Base-by-base conservation (phyloP, 2,888 invertebrate genomes). In the Tetanocera ferruginea region DNA sequence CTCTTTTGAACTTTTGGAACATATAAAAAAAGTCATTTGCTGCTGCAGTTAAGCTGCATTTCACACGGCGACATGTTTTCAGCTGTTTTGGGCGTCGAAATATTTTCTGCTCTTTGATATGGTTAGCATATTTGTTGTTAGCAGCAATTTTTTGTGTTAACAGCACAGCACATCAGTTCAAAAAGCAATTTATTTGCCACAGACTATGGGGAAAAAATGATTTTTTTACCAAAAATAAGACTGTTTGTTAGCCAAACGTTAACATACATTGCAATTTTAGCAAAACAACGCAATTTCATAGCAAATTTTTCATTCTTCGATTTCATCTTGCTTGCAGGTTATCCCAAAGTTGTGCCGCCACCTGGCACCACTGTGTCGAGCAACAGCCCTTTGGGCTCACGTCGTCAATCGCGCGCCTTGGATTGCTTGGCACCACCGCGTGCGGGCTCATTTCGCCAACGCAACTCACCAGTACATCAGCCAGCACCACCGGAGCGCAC, bases 321-420 rank as follows among this genome's bases (percentile, higher is more conserved):
- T 6, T 23, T 37, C 19, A 51, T 73, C 67, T 55, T 62, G 5
- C 52, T 77, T 78, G 9, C 87, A 91, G 94, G 95, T 25, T 94
- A 94, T 85, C 94, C 94, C 2, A 93, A 94, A 84, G 94, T 94
- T 79, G 91, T 94, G 76, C 94, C 94, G 3, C 92, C 93, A 34
- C 94, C 94, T 60, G 80, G 80, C 9, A 89, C 91, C 17, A 89
- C 91, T 55, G 90, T 89, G 78, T 79, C 86, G 69, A 85, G 83
- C 43, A 86, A 85, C 64, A 86, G 88, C 9, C 88, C 88, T 51
- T 82, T 88, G 43, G 83, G 86, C 76, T 86, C 88, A 51, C 86
- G 89, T 76, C 85, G 89, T 60, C 89, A 89, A 88, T 84, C 93
- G 92, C 92, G 94, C 55, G 94, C 94, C 88, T 88, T 94, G 82